Conservation (phyloP, 2,888 invertebrate genomes). For the Torymus tubicola region DNA sequence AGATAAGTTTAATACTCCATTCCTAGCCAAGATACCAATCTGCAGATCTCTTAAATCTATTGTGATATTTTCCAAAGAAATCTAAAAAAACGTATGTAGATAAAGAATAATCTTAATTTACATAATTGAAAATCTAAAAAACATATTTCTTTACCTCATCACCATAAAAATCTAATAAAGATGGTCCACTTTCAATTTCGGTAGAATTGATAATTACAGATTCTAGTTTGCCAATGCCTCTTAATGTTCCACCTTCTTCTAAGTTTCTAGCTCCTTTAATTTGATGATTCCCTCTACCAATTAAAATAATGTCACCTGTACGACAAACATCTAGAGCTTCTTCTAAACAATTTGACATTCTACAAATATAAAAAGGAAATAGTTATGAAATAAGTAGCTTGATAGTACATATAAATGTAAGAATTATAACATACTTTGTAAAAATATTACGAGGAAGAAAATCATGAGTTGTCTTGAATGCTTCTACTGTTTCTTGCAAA, state of each 20-base stretch:
- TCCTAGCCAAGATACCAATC: conserved; percentile 78
- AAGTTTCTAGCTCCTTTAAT: conserved; percentile 78
- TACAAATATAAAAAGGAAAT: conserved; percentile 58
- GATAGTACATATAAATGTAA: conserved; percentile 63
- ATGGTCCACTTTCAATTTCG: conserved; percentile 77
- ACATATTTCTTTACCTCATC: conserved; percentile 69
- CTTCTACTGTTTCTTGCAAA: conserved; percentile 76
- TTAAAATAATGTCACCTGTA: conserved; percentile 77
- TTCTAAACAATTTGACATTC: conserved; percentile 71
- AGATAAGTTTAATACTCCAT: conserved; percentile 76
- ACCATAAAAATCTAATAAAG: conserved; percentile 78
- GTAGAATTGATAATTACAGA: conserved; percentile 74
- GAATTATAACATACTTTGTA: conserved; percentile 73
- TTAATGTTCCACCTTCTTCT: conserved; percentile 77
- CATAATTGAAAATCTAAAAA: conserved; percentile 23
- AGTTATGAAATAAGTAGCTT: conserved; percentile 49
- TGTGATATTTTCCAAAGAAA: conserved; percentile 78
- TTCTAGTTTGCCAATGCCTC: conserved; percentile 68
- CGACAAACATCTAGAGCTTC: conserved; percentile 75
- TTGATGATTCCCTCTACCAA: conserved; percentile 78
- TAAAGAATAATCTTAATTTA: neutral
- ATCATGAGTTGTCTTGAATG: conserved; percentile 75
- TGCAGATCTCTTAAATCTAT: conserved; percentile 78
- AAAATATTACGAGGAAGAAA: conserved; percentile 72
- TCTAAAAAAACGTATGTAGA: conserved; percentile 61